Conservation (phyloP, 2,797 vertebrate genomes). For the Acipenser ruthenus region DNA sequence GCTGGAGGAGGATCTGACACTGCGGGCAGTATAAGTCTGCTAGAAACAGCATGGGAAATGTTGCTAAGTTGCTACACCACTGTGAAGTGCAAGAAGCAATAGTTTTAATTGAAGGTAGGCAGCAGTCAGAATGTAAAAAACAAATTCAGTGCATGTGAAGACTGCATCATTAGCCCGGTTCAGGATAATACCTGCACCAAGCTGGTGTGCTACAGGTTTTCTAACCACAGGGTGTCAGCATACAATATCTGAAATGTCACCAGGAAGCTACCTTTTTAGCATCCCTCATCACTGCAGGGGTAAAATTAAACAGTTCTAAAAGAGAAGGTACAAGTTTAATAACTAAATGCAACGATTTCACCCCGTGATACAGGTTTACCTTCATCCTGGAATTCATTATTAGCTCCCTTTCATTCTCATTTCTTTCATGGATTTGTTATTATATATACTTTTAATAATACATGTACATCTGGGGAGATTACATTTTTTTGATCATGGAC, state of each 20-base stretch:
- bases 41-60: slow-evolving; percentile 8
- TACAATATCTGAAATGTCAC: slow-evolving; percentile 6
- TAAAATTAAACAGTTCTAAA: neutral
- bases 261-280: slow-evolving; percentile 6
- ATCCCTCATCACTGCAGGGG: neutral
- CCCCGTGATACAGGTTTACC: neutral
- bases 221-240: slow-evolving; percentile 2
- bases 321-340: neutral
- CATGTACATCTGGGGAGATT: neutral
- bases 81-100: neutral
- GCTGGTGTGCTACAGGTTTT: slow-evolving; percentile 12
- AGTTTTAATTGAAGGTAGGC: slow-evolving; percentile 11
- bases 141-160: slow-evolving; percentile 7
- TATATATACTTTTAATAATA: neutral
- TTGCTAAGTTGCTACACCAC: slow-evolving; percentile 8
- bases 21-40: slow-evolving; percentile 10
- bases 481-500: neutral
- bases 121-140: slow-evolving; percentile 1
- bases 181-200: slow-evolving; percentile 1
- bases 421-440: neutral
- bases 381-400: neutral
- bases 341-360: neutral
- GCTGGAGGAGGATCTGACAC: slow-evolving; percentile 6
- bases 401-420: neutral
- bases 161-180: neutral